phyloP scores from a whole-genome alignment of 2,113 vertebrate genomes.

The Trichechus manatus region DNA sequence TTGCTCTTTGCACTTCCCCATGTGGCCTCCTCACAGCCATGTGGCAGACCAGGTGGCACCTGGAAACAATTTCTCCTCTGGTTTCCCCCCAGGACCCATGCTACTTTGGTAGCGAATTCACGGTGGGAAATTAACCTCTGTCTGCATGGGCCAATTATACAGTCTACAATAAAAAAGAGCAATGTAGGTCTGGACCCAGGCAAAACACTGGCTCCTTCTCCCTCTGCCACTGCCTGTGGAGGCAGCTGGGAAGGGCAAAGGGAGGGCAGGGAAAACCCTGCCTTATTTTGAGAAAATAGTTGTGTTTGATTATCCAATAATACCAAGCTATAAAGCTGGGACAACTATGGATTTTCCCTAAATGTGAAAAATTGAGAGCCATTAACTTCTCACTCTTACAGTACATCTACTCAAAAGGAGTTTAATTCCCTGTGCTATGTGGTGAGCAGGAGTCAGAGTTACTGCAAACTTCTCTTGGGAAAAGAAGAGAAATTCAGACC shows the following conservation, averaged over 20 bases:
- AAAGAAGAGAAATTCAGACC: slow-evolving; percentile 64
- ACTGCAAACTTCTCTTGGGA: slow-evolving; percentile 52
- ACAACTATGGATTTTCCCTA: slow-evolving; percentile 83
- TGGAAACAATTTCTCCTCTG: slow-evolving; percentile 79
- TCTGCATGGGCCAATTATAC: slow-evolving; percentile 76
- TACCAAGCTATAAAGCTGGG: slow-evolving; percentile 76
- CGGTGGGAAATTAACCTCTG: slow-evolving; percentile 75
- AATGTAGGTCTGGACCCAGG: slow-evolving; percentile 37
- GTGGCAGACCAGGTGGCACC: slow-evolving; percentile 57
- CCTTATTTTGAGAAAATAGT: slow-evolving; percentile 80
- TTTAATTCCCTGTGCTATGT: slow-evolving; percentile 67
- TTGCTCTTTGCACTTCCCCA: background rate
- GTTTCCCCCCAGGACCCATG: slow-evolving; percentile 65
- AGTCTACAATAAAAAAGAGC: slow-evolving; percentile 74
- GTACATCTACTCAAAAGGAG: slow-evolving; percentile 83
- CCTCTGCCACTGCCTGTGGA: background rate
- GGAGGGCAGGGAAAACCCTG: background rate
- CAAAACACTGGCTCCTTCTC: background rate
- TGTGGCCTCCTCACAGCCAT: background rate
- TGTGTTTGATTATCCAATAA: slow-evolving; percentile 84
- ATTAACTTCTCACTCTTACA: slow-evolving; percentile 83
- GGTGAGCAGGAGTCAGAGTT: slow-evolving; percentile 66
- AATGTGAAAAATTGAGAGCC: slow-evolving; percentile 84
- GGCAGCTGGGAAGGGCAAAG: background rate
- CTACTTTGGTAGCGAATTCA: slow-evolving; percentile 68